Base-by-base conservation (phyloP, 2,113 vertebrate species). In the Anoplopoma fimbria region DNA sequence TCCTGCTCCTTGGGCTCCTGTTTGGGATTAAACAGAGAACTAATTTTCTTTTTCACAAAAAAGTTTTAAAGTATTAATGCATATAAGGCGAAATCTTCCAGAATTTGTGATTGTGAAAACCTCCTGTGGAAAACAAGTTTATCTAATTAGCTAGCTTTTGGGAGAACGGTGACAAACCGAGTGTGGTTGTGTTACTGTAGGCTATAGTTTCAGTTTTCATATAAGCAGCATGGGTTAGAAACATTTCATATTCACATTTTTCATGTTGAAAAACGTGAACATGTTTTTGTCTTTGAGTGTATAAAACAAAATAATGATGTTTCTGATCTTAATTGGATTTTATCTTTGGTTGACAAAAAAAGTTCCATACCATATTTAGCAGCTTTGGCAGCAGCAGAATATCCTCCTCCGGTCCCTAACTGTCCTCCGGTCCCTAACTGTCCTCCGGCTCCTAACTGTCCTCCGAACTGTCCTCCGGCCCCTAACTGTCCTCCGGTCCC, bases 341-440 rank as follows among this genome's bases (percentile, higher is more conserved):
- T 25, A 19, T 23, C 15, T 31, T 40, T 29, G 13, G 14, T 55
- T 63, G n/a, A 42, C 25, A 49, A 58, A 38, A 27, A 38, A 60
- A 34, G 4, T 19, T 1, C n/a, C n/a, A 25, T 80, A 79, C 83
- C 81, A 71, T 82, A 84, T 84, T 87, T 89, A 63, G 81, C 78
- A 82, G 84, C 84, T 87, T 89, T 88, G 4, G 84, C 77, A 60
- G 83, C 82, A 42, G 82, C 4, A 69, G 55, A 29, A 49, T 85
- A 82, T 47, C 79, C 86, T 27, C 40, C 79, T n/a, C 55, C 55
- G n/a, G n/a, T n/a, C n/a, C n/a, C n/a, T n/a, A n/a, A n/a, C n/a
- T n/a, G 15, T 65, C 76, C 82, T 45, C 42, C 49, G 21, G 49
- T 25, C 45, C 76, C 81, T 4, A 45, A 19, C 6, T n/a, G 58